phyloP scores from a whole-genome alignment of 1,140 invertebrate genomes.

The Nephotettix cincticeps region DNA sequence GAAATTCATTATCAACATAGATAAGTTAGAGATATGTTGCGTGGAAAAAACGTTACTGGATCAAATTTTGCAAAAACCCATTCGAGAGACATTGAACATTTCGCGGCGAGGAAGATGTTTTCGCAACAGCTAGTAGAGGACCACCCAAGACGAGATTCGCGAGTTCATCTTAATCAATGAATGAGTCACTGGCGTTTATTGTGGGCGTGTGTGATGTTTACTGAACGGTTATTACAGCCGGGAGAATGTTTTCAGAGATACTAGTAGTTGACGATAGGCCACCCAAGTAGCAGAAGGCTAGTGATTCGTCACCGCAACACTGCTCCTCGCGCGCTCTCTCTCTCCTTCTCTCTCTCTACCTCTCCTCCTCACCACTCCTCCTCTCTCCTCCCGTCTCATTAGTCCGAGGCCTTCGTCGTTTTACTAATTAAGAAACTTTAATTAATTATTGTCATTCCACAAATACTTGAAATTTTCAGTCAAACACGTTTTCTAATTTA shows the following conservation, averaged over 20 bases:
- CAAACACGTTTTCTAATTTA: slow-evolving; percentile 20
- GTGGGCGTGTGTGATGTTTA: slow-evolving; percentile 28
- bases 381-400: slow-evolving; percentile 18
- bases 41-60: no score
- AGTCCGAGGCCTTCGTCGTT: slow-evolving; percentile 1
- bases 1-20: no score
- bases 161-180: slow-evolving; percentile 28
- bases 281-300: slow-evolving; percentile 25
- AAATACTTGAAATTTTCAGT: slow-evolving; percentile 20
- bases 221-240: slow-evolving; percentile 25
- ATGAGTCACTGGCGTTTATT: slow-evolving; percentile 27
- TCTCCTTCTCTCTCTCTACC: slow-evolving; percentile 23
- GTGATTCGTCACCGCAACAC: slow-evolving; percentile 19
- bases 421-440: slow-evolving; percentile 22
- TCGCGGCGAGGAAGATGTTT: slow-evolving; percentile 11
- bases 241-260: slow-evolving; percentile 21
- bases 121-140: slow-evolving; percentile 13
- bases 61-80: no score
- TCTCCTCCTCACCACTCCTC: slow-evolving; percentile 16
- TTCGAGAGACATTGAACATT: no score
- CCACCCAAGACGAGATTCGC: slow-evolving; percentile 26
- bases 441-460: slow-evolving; percentile 23
- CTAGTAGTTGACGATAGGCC: slow-evolving; percentile 22
- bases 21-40: no score
- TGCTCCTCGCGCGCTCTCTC: slow-evolving; percentile 13